These are phyloP conservation scores for Macrostomum lignano DNA, from an alignment of 1,140 invertebrate genomes.

Conservation along the genomic window DNA sequence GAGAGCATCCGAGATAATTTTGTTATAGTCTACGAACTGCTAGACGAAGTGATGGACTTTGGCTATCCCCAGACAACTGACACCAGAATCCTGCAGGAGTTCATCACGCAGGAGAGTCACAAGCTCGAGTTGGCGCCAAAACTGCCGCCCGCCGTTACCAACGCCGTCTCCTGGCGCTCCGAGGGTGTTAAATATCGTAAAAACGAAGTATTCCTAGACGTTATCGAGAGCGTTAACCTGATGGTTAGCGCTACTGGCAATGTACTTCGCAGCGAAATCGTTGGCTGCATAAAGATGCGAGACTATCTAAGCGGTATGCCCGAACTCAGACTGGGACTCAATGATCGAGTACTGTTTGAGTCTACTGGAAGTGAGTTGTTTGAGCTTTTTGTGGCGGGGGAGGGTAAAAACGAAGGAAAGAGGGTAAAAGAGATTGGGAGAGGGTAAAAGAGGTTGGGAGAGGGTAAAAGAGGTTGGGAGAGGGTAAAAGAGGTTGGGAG, in stretches of 20 bases:
- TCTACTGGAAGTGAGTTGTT: conserved; percentile 59
- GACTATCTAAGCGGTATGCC: conserved; percentile 99
- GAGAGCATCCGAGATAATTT: conserved; percentile 97
- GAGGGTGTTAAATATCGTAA: conserved; percentile 97
- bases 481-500: no score
- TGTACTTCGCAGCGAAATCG: conserved; percentile 84
- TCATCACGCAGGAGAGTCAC: conserved; percentile 79
- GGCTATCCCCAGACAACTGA: conserved; percentile 98
- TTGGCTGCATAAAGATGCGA: conserved; percentile 93
- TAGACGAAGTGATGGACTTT: conserved; percentile 95
- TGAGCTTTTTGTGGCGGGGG: no score
- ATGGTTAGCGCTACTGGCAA: conserved; percentile 74
- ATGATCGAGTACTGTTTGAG: conserved; percentile 96
- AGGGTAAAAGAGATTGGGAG: no score
- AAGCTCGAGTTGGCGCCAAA: conserved; percentile 80
- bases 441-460: no score
- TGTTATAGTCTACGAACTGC: conserved; percentile 85
- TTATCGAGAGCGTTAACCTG: conserved; percentile 93
- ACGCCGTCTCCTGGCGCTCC: conserved; percentile 93
- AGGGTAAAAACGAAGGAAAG: no score
- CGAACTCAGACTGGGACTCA: conserved; percentile 76
- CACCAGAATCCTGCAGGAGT: conserved; percentile 92
- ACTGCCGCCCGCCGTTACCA: conserved; percentile 94
- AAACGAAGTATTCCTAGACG: conserved; percentile 98
- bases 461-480: no score